These are phyloP conservation scores for Scleropages formosus DNA, from an alignment of 2,797 vertebrate species.

Conservation along the genomic window DNA sequence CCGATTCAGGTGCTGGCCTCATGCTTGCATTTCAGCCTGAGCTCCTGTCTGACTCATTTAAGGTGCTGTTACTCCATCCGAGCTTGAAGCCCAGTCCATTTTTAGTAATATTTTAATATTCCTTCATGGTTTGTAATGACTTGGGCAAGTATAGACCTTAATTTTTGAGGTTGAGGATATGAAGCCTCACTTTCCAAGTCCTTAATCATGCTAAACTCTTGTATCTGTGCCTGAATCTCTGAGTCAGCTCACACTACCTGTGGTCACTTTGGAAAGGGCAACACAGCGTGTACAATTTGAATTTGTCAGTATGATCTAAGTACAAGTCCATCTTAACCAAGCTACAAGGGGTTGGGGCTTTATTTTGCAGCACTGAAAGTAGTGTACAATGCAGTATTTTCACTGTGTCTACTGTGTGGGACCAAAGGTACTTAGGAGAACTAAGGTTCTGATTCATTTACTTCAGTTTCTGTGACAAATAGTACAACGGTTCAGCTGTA, in stretches of 20 bases:
- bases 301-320: too few species aligned
- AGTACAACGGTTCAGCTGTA: constrained; percentile 35
- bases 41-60: constrained; percentile 54
- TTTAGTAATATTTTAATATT: constrained; percentile 68
- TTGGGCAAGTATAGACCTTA: constrained; percentile 61
- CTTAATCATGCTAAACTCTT: constrained; percentile 51
- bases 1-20: neutral
- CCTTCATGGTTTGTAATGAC: constrained; percentile 70
- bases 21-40: constrained; percentile 7
- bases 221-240: too few species aligned
- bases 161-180: constrained; percentile 53
- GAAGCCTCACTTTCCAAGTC: too few species aligned
- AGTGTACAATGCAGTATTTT: too few species aligned
- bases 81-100: constrained; percentile 69
- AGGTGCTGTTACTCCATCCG: constrained; percentile 54
- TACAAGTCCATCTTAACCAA: too few species aligned
- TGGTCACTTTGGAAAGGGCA: too few species aligned
- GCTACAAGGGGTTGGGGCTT: too few species aligned
- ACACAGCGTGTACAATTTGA: too few species aligned
- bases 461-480: constrained; percentile 16
- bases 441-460: constrained; percentile 38
- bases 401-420: too few species aligned
- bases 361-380: too few species aligned
- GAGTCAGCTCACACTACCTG: too few species aligned
- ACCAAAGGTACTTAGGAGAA: too few species aligned